Base-by-base conservation (phyloP, 2,113 vertebrate genomes). In the Toxostoma redivivum region DNA sequence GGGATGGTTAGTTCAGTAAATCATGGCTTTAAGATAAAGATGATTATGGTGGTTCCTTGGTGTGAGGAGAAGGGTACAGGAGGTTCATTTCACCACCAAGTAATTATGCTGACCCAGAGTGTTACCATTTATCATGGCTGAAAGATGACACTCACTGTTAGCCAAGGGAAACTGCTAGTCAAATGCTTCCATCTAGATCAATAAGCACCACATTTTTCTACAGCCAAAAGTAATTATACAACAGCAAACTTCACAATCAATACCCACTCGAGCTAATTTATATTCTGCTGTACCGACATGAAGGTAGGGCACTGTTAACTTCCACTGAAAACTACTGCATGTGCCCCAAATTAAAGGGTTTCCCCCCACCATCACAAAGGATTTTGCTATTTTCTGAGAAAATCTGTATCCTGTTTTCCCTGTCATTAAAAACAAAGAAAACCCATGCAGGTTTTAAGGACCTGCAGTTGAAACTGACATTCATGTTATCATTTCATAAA, bases 201-300 rank as follows among this genome's bases (percentile, higher is more conserved):
- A 99, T 99, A 99, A 80, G 67, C 91, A 97, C 97, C 97, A 97
- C 98, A 98, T 97, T 98, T 97, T 94, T 86, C 95, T 95, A 58
- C 80, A 97, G 98, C 97, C 98, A 98, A 98, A 99, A 98, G 98
- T 99, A 99, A 99, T 99, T 99, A 99, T 99, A 99, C 97, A 98
- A 97, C 97, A 98, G 98, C 98, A 98, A 99, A 98, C 98, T 99
- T 99, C 98, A 98, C 98, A 98, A 98, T 99, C 99, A 97, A 99
- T 99, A 98, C 92, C 79, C 84, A 96, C 97, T 98, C 95, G 82
- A 97, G 98, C 97, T 98, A 98, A 98, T 98, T 98, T 98, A 98
- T 97, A 98, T 97, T 98, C 96, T 90, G 97, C 83, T 70, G 88
- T 74, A 92, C 78, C 90, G 88, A 88, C 64, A 25, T 45, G 76